A percentile compares a stretch with the other conserved stretches of the same genome.
Conservation (phyloP, 2,888 invertebrate genomes). For the Ormyrus pomaceus region DNA sequence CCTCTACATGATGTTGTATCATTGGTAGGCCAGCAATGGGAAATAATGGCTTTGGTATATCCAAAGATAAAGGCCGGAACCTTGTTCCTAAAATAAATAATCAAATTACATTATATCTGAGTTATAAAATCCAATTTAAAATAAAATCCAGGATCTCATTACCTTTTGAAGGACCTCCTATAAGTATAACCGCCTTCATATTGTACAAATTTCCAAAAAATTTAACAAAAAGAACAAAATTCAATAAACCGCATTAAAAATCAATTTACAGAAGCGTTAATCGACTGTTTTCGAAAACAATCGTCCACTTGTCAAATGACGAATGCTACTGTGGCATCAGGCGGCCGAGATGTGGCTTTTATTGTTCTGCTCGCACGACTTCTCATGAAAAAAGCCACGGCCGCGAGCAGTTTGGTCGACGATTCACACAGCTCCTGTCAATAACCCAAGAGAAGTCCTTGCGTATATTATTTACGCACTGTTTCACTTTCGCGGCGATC, state of each 20-base stretch:
- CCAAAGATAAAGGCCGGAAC: slow-evolving; percentile 96
- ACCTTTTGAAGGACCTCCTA: slow-evolving; percentile 98
- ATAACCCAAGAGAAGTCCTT: not conserved
- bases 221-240: not conserved
- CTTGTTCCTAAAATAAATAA: slow-evolving; percentile 85
- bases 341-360: no score
- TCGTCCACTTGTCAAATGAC: slow-evolving; percentile 9
- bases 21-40: slow-evolving; percentile 97
- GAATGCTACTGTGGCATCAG: not conserved
- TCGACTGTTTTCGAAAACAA: slow-evolving; percentile 22
- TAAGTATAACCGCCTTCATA: slow-evolving; percentile 92
- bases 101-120: not conserved
- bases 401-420: no score
- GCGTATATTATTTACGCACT: not conserved
- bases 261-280: not conserved
- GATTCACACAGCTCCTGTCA: not conserved
- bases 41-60: slow-evolving; percentile 98
- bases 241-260: not conserved
- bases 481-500: not conserved
- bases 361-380: no score
- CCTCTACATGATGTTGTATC: slow-evolving; percentile 98
- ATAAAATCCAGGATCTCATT: slow-evolving; percentile 61
- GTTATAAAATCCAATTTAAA: slow-evolving; percentile 2
- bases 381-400: no score
- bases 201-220: slow-evolving; percentile 71